phyloP scores from a whole-genome alignment of 2,888 invertebrate species.

The Bugula neritina region DNA sequence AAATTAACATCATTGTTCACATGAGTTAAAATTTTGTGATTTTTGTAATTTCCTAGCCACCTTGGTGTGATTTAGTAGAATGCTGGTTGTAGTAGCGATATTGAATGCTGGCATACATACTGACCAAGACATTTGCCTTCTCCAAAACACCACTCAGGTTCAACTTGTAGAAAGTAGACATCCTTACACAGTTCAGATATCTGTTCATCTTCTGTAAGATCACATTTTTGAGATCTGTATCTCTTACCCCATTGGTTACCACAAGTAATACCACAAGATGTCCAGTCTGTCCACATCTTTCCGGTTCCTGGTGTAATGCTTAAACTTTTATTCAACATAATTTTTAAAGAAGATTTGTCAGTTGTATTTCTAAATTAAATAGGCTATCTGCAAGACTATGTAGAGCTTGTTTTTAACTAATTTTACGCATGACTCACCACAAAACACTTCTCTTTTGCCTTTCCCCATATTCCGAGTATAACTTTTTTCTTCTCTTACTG shows the following conservation, averaged over 20 bases:
- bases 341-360: no score
- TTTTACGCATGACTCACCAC: slow-evolving; percentile 19
- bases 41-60: no score
- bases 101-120: no score
- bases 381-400: no score
- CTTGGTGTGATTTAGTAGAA: no score
- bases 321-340: no score
- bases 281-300: background rate
- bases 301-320: background rate
- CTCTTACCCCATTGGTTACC: slow-evolving; percentile 15
- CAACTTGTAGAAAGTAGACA: background rate
- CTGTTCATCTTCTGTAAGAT: background rate
- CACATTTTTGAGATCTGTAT: background rate
- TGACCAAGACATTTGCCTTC: background rate
- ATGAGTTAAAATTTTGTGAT: no score
- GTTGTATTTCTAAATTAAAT: no score
- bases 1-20: no score
- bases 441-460: background rate
- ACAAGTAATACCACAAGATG: slow-evolving; percentile 8
- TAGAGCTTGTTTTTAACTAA: no score
- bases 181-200: slow-evolving; percentile 2
- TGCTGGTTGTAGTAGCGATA: no score
- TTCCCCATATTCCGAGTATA: background rate
- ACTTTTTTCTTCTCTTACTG: background rate
- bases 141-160: slow-evolving; percentile 6